Evolutionary conservation across 2,888 invertebrate species (phyloP), one percentile per base, ranked within the genome.

Genomic region (Drosophila nigricruria): DNA sequence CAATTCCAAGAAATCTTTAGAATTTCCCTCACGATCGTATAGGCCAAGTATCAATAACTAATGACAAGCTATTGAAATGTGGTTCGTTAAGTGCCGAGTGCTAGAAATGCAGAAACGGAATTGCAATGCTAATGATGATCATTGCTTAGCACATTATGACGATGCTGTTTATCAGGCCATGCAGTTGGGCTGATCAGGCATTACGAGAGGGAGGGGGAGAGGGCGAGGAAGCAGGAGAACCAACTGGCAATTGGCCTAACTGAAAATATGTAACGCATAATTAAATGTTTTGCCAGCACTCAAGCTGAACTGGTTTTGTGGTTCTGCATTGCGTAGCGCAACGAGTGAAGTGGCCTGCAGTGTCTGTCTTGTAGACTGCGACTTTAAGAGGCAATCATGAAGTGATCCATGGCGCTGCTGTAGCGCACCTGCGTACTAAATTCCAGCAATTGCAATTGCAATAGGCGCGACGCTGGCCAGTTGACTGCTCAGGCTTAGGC

Each of bases 371-470:
- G 27, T 3, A 12, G 45, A 25, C 45, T 25, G 45, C 25, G 45
- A 45, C 25, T 45, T 3, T 4, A 6, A 45, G 57, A 12, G 64
- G 43, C 23, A 50, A n/a, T 25, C 61, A 56, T 42, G 61, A 45
- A 45, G 45, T 59, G 50, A 45, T 62, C 62, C 65, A 62, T 50
- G 40, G 60, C 63, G 43, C 34, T 54, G 47, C 52, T 42, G 32
- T 6, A 25, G 77, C 68, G 70, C 89, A 89, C 84, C 83, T 86
- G 87, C 67, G 80, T 59, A 73, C 73, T 69, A 69, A 62, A 69
- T 75, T 50, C 66, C 70, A 64, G 61, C 62, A 61, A 66, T 56
- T 49, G 61, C 62, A 61, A 66, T 56, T 49, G 38, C 68, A 52
- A 58, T 58, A 59, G 50, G 50, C 53, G 40, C 54, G 43, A 6